phyloP scores from a whole-genome alignment of 2,797 vertebrate species.

The Sebastes oblongus region DNA sequence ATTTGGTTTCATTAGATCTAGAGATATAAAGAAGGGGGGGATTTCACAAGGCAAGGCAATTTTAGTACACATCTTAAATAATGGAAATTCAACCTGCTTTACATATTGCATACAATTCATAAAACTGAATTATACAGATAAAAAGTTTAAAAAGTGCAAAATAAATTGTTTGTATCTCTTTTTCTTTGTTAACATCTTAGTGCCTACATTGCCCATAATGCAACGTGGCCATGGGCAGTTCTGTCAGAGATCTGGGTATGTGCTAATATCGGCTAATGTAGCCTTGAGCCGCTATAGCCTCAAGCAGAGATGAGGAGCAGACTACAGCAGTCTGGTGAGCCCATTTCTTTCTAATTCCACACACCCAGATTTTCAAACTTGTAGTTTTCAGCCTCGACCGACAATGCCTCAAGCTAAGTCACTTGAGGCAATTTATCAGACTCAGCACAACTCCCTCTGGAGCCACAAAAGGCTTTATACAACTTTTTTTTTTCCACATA shows the following conservation, averaged over 20 bases:
- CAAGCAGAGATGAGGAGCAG: background rate
- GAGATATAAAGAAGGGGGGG: constrained; percentile 65
- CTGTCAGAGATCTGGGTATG: background rate
- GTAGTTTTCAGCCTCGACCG: background rate
- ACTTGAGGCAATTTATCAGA: background rate
- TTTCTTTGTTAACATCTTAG: background rate
- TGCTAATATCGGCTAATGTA: background rate
- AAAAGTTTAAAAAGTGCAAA: background rate
- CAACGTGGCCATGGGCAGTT: too few relatives aligned
- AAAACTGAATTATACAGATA: background rate
- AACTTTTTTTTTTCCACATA: background rate
- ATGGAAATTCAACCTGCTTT: background rate
- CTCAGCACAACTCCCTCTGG: background rate
- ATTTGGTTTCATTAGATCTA: constrained; percentile 39
- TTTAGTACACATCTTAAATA: background rate
- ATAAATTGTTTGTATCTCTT: background rate
- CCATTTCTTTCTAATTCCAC: background rate
- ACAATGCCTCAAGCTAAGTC: background rate
- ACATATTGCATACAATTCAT: background rate
- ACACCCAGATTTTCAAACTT: background rate
- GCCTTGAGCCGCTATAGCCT: background rate
- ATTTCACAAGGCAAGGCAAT: constrained; percentile 66
- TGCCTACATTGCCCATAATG: background rate
- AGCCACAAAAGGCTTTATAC: background rate
- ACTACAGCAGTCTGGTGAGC: background rate